Conservation (phyloP, 1,140 invertebrate species). For the Periplaneta americana region DNA sequence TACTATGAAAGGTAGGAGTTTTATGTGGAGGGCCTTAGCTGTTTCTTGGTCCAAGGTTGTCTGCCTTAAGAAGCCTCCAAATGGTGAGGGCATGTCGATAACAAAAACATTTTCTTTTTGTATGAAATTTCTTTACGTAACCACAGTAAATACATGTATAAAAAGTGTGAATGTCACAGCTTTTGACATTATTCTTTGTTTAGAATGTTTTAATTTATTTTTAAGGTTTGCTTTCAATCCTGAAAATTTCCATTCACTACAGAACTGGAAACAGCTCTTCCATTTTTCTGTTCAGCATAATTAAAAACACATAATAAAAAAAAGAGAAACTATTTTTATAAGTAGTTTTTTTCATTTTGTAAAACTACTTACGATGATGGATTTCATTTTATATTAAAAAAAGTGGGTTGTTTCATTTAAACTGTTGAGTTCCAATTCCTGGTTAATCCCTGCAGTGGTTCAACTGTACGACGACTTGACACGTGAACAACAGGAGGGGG, state of each 20-base stretch:
- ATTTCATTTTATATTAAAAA: neutral
- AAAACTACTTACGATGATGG: neutral
- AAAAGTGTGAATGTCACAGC: slow-evolving; percentile 16
- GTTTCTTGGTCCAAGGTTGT: neutral
- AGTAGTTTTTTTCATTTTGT: neutral
- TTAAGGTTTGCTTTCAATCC: neutral
- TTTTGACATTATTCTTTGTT: slow-evolving; percentile 4
- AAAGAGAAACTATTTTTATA: neutral
- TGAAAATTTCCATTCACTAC: neutral
- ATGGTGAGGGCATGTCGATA: neutral
- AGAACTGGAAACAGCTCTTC: neutral
- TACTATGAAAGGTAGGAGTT: neutral
- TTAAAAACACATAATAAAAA: neutral
- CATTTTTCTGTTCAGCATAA: neutral
- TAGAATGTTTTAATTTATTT: slow-evolving; percentile 9
- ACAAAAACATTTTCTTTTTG: neutral
- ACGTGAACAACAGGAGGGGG: neutral
- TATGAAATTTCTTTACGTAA: slow-evolving; percentile 8
- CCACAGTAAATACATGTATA: slow-evolving; percentile 18
- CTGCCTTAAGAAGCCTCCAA: neutral
- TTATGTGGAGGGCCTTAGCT: neutral
- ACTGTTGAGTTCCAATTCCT: slow-evolving; percentile 14
- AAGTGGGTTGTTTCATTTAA: neutral
- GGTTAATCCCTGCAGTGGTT: slow-evolving; percentile 17
- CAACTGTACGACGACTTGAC: neutral